phyloP scores from a whole-genome alignment of 2,888 invertebrate genomes.

The Nymphalis polychloros region DNA sequence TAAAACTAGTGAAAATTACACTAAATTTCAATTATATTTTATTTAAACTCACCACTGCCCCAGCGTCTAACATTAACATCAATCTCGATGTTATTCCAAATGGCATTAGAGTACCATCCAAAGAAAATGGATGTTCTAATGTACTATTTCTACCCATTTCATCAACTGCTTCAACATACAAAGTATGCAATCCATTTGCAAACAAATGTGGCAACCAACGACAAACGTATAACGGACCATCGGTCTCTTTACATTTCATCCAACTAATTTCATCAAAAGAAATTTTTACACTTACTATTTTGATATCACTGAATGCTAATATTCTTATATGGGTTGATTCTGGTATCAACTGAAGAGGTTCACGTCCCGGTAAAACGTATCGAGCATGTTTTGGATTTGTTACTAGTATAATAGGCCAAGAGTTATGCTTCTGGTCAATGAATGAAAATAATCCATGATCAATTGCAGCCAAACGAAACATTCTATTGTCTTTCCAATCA shows the following conservation, averaged over 20 bases:
- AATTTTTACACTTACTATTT: slow-evolving; percentile 84
- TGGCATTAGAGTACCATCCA: slow-evolving; percentile 86
- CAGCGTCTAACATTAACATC: slow-evolving; percentile 89
- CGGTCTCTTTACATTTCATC: slow-evolving; percentile 81
- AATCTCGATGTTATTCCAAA: slow-evolving; percentile 87
- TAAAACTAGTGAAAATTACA: not conserved
- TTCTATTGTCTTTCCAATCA: slow-evolving; percentile 95
- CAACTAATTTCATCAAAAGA: slow-evolving; percentile 85
- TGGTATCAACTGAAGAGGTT: slow-evolving; percentile 85
- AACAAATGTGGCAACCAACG: slow-evolving; percentile 88
- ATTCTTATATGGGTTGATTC: slow-evolving; percentile 91
- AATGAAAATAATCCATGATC: slow-evolving; percentile 95
- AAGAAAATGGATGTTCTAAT: slow-evolving; percentile 87
- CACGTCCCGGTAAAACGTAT: slow-evolving; percentile 87
- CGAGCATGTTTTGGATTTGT: slow-evolving; percentile 95
- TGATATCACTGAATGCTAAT: slow-evolving; percentile 87
- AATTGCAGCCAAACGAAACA: slow-evolving; percentile 91
- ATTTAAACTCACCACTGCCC: slow-evolving; percentile 85
- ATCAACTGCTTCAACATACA: slow-evolving; percentile 84
- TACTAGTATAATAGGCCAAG: slow-evolving; percentile 91
- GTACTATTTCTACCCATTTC: slow-evolving; percentile 77
- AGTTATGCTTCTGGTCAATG: slow-evolving; percentile 86
- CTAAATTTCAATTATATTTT: not conserved
- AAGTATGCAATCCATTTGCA: slow-evolving; percentile 84
- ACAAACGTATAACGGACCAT: slow-evolving; percentile 87